phyloP scores from a whole-genome alignment of 2,113 vertebrate species.

The Hippocampus abdominalis region DNA sequence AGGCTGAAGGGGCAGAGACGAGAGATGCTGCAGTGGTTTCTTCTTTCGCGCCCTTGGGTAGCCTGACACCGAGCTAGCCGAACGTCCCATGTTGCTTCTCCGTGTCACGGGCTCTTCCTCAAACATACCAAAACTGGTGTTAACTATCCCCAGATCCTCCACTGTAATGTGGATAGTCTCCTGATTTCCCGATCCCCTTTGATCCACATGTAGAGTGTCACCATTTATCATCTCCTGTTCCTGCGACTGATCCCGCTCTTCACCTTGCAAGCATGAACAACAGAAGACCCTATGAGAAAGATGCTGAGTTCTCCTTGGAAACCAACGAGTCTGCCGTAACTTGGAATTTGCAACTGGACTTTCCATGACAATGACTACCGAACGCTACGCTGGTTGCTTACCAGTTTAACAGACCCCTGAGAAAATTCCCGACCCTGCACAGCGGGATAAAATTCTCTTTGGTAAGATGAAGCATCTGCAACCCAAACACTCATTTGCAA shows the following conservation, averaged over 20 bases:
- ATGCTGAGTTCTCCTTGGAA: slow-evolving; percentile 9
- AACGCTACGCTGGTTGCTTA: neutral
- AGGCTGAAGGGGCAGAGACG: slow-evolving; percentile 51
- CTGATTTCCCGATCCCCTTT: slow-evolving; percentile 31
- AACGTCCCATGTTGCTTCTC: slow-evolving; percentile 24
- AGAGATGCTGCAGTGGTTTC: slow-evolving; percentile 55
- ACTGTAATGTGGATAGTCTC: slow-evolving; percentile 58
- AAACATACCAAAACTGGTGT: slow-evolving; percentile 56
- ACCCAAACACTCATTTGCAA: slow-evolving; percentile 32
- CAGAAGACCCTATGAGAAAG: slow-evolving; percentile 45
- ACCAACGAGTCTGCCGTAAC: slow-evolving; percentile 8
- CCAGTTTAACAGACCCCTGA: neutral
- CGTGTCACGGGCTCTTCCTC: slow-evolving; percentile 31
- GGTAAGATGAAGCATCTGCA: slow-evolving; percentile 30
- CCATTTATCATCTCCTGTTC: slow-evolving; percentile 37
- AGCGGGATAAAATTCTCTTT: slow-evolving; percentile 16
- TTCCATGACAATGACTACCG: slow-evolving; percentile 22
- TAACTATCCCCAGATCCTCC: slow-evolving; percentile 66
- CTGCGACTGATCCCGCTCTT: slow-evolving; percentile 27
- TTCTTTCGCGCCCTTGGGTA: slow-evolving; percentile 44
- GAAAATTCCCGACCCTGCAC: slow-evolving; percentile 16
- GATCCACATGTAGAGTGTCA: slow-evolving; percentile 18
- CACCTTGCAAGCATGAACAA: slow-evolving; percentile 51
- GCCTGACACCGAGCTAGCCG: slow-evolving; percentile 54
- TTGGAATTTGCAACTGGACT: slow-evolving; percentile 5